These are phyloP conservation scores for Nephrotoma flavescens DNA, from an alignment of 2,888 invertebrate genomes.

Conservation along the genomic window DNA sequence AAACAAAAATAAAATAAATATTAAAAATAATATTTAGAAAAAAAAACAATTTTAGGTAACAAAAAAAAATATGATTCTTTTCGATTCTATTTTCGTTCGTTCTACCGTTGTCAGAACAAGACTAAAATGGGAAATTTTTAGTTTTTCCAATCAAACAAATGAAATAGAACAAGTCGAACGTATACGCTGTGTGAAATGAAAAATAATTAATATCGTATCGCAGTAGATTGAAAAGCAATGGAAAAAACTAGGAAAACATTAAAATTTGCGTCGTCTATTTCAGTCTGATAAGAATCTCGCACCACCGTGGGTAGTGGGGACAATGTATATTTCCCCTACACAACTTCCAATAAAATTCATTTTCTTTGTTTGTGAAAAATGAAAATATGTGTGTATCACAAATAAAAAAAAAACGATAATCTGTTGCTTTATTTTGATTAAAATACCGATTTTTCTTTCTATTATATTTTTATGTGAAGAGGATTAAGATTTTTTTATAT, in stretches of 20 bases:
- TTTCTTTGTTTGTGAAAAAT: neutral
- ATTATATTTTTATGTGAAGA: neutral
- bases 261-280: neutral
- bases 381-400: too few relatives aligned
- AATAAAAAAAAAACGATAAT: neutral
- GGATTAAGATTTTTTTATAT: neutral
- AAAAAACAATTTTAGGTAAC: neutral
- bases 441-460: neutral
- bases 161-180: neutral
- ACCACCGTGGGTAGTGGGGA: neutral
- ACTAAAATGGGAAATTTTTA: neutral
- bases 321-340: neutral
- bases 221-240: neutral
- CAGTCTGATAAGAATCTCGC: neutral
- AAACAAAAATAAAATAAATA: neutral
- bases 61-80: neutral
- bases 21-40: neutral
- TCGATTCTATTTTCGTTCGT: neutral
- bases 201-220: neutral
- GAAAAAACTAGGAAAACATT: neutral
- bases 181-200: neutral
- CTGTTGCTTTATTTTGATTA: neutral
- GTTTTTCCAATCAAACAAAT: neutral
- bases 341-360: neutral
- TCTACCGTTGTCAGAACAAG: conserved; percentile 3